Conservation (phyloP, 2,797 vertebrate genomes). For the Selene dorsalis region DNA sequence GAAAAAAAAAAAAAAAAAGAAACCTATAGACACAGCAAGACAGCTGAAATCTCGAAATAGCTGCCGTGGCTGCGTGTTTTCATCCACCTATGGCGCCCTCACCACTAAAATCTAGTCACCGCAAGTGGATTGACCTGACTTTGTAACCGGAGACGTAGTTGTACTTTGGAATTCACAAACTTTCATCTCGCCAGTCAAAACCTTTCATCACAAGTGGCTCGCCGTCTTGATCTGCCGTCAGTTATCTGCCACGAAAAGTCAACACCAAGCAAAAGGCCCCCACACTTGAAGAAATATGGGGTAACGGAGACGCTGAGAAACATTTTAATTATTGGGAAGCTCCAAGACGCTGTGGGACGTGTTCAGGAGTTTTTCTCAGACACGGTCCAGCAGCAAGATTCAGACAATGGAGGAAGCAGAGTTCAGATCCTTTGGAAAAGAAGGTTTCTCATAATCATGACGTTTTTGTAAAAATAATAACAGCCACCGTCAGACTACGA, state of each 20-base stretch:
- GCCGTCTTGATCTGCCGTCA: slow-evolving; percentile 76
- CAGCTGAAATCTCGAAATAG: slow-evolving; percentile 74
- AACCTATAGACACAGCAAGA: slow-evolving; percentile 46
- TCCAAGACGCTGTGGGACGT: slow-evolving; percentile 23
- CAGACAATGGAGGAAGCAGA: neutral
- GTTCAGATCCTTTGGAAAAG: neutral
- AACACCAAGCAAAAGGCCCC: slow-evolving; percentile 59
- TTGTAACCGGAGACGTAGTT: slow-evolving; percentile 83
- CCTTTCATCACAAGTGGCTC: slow-evolving; percentile 82
- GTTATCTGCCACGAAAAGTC: slow-evolving; percentile 73
- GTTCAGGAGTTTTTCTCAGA: slow-evolving; percentile 48
- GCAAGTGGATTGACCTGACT: slow-evolving; percentile 87
- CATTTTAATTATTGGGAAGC: slow-evolving; percentile 68
- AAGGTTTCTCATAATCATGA: neutral
- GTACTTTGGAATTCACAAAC: slow-evolving; percentile 85
- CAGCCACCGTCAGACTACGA: neutral
- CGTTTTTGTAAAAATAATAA: neutral
- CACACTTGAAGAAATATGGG: slow-evolving; percentile 57
- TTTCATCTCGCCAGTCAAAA: slow-evolving; percentile 86
- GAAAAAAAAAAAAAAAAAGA: neutral
- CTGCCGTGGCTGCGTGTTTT: slow-evolving; percentile 64
- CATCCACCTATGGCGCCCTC: slow-evolving; percentile 64
- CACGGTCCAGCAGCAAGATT: neutral
- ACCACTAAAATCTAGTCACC: slow-evolving; percentile 76
- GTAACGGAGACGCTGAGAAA: slow-evolving; percentile 65